Evolutionary conservation across 2,113 vertebrate species (phyloP).

Genomic region (Catharus fuscescens): DNA sequence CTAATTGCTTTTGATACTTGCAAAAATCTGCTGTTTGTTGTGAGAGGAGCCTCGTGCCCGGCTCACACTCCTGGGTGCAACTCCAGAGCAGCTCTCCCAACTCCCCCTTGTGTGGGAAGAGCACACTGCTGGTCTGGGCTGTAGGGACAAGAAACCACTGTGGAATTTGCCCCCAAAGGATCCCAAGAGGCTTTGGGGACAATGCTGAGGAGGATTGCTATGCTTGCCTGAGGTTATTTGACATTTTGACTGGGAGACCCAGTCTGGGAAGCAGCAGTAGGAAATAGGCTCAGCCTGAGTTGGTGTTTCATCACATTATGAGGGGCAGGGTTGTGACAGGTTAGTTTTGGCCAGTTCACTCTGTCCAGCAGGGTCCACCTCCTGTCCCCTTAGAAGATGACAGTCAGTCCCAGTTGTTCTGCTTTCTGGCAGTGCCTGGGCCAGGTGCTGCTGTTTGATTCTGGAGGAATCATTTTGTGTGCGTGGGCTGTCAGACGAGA

Average conservation of each 20-base stretch:
- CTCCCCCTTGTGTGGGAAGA: neutral
- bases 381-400: neutral
- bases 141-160: neutral
- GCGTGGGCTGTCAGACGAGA: fast-evolving
- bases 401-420: neutral
- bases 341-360: neutral
- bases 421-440: neutral
- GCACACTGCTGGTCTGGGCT: neutral
- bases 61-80: neutral
- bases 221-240: neutral
- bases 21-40: neutral
- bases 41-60: neutral
- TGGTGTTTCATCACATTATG: neutral
- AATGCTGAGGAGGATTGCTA: neutral
- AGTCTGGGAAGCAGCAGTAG: neutral
- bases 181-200: neutral
- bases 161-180: neutral
- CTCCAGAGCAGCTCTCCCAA: neutral
- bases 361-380: fast-evolving
- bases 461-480: fast-evolving
- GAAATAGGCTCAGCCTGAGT: neutral
- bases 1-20: neutral
- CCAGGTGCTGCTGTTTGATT: fast-evolving
- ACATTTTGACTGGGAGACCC: neutral
- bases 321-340: neutral